phyloP scores from a whole-genome alignment of 2,888 invertebrate genomes.

The Julus scanicus region DNA sequence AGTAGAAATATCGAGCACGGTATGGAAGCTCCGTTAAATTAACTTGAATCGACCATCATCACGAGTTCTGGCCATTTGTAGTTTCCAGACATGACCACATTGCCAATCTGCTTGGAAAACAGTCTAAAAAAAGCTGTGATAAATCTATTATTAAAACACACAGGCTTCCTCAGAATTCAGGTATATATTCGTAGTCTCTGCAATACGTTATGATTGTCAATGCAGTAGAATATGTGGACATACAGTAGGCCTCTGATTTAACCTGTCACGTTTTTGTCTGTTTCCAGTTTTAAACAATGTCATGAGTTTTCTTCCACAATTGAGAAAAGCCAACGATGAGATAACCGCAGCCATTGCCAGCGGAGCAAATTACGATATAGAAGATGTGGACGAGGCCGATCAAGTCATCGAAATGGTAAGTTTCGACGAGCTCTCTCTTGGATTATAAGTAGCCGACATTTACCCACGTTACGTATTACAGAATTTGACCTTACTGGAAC shows the following conservation, averaged over 20 bases:
- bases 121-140: not conserved
- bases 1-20: not conserved
- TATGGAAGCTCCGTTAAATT: not conserved
- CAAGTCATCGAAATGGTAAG: conserved; percentile 41
- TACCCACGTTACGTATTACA: not conserved
- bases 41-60: not conserved
- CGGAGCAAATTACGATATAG: conserved; percentile 2
- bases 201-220: no score
- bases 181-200: not conserved
- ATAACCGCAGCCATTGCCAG: not conserved
- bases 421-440: not conserved
- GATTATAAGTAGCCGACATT: not conserved
- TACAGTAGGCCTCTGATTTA: no score
- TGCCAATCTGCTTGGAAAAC: not conserved
- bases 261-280: not conserved
- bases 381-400: conserved; percentile 19
- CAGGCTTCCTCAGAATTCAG: not conserved
- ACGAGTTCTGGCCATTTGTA: not conserved
- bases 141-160: not conserved
- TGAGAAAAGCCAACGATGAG: conserved; percentile 26
- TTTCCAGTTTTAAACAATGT: conserved; percentile 28
- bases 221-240: no score
- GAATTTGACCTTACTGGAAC: not conserved
- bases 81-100: not conserved
- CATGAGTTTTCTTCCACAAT: not conserved